These are phyloP conservation scores for Sarotherodon lohbergeri DNA, from an alignment of 2,113 vertebrate genomes.

Conservation along the genomic window DNA sequence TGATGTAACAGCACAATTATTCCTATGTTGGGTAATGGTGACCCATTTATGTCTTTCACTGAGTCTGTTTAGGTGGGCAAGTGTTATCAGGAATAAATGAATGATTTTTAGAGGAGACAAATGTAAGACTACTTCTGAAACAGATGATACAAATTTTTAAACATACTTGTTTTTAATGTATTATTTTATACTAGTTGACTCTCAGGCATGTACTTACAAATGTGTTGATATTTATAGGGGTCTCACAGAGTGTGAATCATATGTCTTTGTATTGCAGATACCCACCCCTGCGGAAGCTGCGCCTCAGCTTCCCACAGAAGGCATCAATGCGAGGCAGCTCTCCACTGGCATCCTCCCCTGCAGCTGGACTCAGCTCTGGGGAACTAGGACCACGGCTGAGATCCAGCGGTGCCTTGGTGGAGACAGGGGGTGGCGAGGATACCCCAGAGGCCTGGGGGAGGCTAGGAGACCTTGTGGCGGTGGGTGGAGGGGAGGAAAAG, in stretches of 20 bases:
- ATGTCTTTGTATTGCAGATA: neutral
- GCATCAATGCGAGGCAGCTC: conserved; percentile 82
- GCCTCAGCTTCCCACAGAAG: conserved; percentile 83
- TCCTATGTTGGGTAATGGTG: conserved; percentile 6
- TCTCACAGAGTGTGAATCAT: neutral
- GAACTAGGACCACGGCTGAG: conserved; percentile 82
- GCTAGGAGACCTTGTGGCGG: conserved; percentile 43
- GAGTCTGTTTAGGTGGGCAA: neutral
- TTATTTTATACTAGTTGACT: neutral
- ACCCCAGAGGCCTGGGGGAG: conserved; percentile 60
- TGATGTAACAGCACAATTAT: conserved; percentile 3
- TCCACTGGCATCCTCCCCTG: conserved; percentile 72
- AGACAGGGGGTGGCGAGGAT: conserved; percentile 53
- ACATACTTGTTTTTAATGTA: neutral
- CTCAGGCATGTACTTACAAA: neutral
- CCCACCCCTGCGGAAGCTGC: conserved; percentile 86
- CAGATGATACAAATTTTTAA: neutral
- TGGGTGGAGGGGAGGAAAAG: conserved; percentile 50
- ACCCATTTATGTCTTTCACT: conserved; percentile 19
- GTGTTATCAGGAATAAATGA: neutral
- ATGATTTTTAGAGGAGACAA: neutral
- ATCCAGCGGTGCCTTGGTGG: conserved; percentile 80
- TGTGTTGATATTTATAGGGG: neutral
- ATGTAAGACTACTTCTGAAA: neutral
- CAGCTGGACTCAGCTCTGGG: conserved; percentile 78